A percentile compares a stretch with the other conserved stretches of the same genome.
Conservation (phyloP, 2,888 invertebrate genomes). For the Drosophila neotestacea region DNA sequence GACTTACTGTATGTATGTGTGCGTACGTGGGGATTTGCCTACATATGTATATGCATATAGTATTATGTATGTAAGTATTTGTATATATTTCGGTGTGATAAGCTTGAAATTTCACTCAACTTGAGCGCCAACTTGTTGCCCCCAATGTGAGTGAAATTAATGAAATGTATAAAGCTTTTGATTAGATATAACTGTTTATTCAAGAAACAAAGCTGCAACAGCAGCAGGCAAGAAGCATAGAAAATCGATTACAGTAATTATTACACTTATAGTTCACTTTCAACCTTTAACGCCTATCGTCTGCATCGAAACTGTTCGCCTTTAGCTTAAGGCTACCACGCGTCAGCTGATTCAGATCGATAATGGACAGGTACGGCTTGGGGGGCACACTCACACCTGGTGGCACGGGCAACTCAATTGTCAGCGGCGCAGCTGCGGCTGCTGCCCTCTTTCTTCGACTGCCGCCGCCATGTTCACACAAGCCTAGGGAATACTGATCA, state of each 20-base stretch:
- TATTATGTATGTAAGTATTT: not conserved
- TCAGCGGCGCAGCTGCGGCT: constrained; percentile 38
- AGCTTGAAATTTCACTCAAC: constrained; percentile 39
- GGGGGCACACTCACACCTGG: constrained; percentile 84
- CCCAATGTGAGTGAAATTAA: constrained; percentile 18
- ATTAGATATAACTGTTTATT: constrained; percentile 57
- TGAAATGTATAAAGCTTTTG: constrained; percentile 12
- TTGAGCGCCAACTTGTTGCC: constrained; percentile 52
- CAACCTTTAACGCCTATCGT: constrained; percentile 58
- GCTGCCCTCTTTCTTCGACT: constrained; percentile 41
- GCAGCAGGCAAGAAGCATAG: constrained; percentile 39
- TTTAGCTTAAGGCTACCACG: constrained; percentile 87
- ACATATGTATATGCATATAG: constrained; percentile 5
- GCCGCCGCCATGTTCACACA: constrained; percentile 59
- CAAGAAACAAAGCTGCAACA: constrained; percentile 38
- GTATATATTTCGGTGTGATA: constrained; percentile 25
- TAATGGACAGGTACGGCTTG: constrained; percentile 89
- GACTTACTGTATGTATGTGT: too few species aligned
- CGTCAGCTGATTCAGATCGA: constrained; percentile 90
- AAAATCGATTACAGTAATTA: constrained; percentile 49
- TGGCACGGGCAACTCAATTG: constrained; percentile 71
- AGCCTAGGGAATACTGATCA: constrained; percentile 83
- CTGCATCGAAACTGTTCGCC: constrained; percentile 64
- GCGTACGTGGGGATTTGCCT: not conserved
- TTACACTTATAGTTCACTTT: constrained; percentile 15